These are phyloP conservation scores for Halictus ligatus DNA, from an alignment of 2,888 invertebrate species.

Conservation along the genomic window DNA sequence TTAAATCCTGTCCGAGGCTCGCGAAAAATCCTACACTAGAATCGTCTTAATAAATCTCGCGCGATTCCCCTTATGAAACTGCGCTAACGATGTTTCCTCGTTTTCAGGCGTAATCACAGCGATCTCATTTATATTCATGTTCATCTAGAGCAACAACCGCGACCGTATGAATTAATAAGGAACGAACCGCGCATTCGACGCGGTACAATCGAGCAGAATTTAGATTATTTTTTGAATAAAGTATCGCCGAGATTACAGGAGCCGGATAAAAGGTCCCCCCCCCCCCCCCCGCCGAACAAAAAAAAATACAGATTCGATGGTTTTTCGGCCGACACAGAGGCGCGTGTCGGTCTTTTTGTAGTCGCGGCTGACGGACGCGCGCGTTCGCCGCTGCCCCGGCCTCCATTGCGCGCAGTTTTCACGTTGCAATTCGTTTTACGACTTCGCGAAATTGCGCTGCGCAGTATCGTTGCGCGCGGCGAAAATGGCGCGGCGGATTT, in stretches of 20 bases:
- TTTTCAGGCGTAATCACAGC: neutral
- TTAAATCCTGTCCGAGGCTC: no score
- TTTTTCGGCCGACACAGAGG: neutral
- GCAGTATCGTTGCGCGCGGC: slow-evolving; percentile 19
- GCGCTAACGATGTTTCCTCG: neutral
- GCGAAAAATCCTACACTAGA: no score
- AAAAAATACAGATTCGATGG: neutral
- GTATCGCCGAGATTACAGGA: neutral
- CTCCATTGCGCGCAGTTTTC: neutral
- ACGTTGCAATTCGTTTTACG: slow-evolving; percentile 38
- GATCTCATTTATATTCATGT: neutral
- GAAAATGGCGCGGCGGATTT: slow-evolving; percentile 52
- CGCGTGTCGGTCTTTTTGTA: neutral
- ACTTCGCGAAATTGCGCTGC: slow-evolving; percentile 37
- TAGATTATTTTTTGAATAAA: slow-evolving; percentile 3
- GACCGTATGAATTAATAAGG: neutral
- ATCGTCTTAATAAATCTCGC: no score
- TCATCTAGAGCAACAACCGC: neutral
- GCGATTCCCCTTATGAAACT: neutral
- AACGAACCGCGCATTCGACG: neutral
- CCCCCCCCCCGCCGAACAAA: no score
- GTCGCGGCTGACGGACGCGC: neutral
- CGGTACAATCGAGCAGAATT: neutral
- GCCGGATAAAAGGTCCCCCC: neutral
- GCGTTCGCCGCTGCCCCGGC: neutral